Evolutionary conservation across 2,888 invertebrate species (phyloP), one percentile per base, ranked within the genome.

Genomic region (Pycnomerus fuliginosus): DNA sequence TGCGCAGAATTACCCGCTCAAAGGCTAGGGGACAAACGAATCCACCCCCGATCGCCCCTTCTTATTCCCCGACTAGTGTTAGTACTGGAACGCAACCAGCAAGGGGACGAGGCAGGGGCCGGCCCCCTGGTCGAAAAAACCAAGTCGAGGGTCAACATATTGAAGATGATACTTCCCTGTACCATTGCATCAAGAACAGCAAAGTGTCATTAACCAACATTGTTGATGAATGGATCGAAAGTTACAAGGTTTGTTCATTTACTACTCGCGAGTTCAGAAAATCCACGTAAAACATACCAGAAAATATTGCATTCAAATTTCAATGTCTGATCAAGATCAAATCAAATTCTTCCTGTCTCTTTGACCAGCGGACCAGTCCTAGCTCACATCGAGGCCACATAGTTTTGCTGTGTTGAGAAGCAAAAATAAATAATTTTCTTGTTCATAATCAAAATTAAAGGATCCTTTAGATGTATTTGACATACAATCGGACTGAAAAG

Each of bases 191-290:
- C 29, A 80, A 86, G 42, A 87, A 87, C 64, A 92, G 91, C 44
- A 87, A 88, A 62, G 81, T 84, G 36, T 84, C 90, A 1, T 80
- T 92, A 37, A 87, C 88, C 55, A 87, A 84, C 66, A 87, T 96
- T 52, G 95, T 98, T 7, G 98, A 99, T 73, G 93, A 96, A 68
- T 99, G 99, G 99, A 98, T 99, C 62, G 97, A 97, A 66, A 89
- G 89, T 55, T 99, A 99, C 70, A 98, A 98, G 72, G 81, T 80
- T 25, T 3, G 25, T 25, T n/a, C n/a, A n/a, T n/a, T n/a, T n/a
- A n/a, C n/a, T n/a, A n/a, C n/a, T n/a, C n/a, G n/a, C n/a, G n/a
- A n/a, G n/a, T n/a, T n/a, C n/a, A n/a, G n/a, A n/a, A n/a, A n/a
- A n/a, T n/a, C n/a, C n/a, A n/a, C n/a, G n/a, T n/a, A n/a, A n/a